phyloP scores from a whole-genome alignment of 1,140 invertebrate species.

The Laupala kohalensis region DNA sequence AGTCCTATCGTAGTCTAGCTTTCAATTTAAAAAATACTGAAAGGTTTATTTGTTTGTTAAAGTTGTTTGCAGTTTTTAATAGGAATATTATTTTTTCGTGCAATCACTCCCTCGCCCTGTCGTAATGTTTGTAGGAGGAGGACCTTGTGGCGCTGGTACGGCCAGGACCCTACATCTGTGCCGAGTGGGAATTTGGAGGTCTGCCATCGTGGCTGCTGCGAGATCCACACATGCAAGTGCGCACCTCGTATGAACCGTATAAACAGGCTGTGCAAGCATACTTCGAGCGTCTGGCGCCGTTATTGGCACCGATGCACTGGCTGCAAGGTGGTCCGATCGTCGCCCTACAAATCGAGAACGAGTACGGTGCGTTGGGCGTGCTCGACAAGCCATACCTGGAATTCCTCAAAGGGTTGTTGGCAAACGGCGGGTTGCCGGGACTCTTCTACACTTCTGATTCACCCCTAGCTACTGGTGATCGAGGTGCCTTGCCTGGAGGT shows the following conservation, averaged over 20 bases:
- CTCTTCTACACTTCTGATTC: slow-evolving; percentile 39
- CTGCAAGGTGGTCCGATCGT: background rate
- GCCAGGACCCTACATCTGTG: slow-evolving; percentile 37
- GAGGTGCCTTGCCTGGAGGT: background rate
- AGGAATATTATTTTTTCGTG: too few relatives aligned
- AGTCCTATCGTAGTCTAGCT: too few relatives aligned
- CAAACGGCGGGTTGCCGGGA: slow-evolving; percentile 30
- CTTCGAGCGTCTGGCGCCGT: background rate
- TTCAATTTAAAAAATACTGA: too few relatives aligned
- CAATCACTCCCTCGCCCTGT: too few relatives aligned
- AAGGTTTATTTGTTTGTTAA: too few relatives aligned
- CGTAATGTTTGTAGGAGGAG: too few relatives aligned
- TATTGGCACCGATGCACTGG: background rate
- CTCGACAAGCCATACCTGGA: slow-evolving; percentile 27
- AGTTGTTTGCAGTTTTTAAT: too few relatives aligned
- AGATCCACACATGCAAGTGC: background rate
- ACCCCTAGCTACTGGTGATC: slow-evolving; percentile 10
- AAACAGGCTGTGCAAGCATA: background rate
- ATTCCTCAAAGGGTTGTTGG: slow-evolving; percentile 26
- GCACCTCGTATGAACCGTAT: background rate
- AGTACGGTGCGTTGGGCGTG: slow-evolving; percentile 32
- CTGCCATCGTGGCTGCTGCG: slow-evolving; percentile 17
- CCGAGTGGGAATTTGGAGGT: slow-evolving; percentile 49
- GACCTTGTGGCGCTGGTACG: slow-evolving; percentile 34
- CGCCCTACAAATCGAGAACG: slow-evolving; percentile 39